These are phyloP conservation scores for Turnix velox DNA, from an alignment of 2,113 vertebrate species.

Conservation along the genomic window DNA sequence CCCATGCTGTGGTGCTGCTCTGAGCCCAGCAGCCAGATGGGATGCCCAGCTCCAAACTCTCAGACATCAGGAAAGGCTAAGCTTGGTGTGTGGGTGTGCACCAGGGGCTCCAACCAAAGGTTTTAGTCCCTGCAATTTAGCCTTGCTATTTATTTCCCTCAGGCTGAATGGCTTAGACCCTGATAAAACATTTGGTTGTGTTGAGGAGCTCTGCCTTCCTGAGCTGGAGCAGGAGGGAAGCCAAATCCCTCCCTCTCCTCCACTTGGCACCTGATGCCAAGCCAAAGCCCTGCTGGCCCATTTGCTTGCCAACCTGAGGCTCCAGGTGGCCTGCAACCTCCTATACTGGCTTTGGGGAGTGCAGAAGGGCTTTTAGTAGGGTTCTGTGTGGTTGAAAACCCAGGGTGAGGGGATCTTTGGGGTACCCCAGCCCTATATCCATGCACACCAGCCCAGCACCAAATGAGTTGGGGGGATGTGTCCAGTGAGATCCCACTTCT, in stretches of 20 bases:
- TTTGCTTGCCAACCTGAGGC: accelerated
- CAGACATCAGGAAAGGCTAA: background rate
- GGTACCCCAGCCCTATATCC: background rate
- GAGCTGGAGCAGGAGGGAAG: background rate
- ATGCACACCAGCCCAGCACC: background rate
- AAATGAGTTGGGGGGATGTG: too few relatives aligned
- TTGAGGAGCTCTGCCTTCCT: background rate
- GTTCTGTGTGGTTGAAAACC: background rate
- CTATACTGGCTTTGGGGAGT: accelerated
- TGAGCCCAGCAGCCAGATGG: background rate
- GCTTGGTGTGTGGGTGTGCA: accelerated
- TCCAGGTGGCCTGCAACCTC: background rate
- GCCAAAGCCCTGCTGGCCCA: background rate
- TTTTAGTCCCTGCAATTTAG: background rate
- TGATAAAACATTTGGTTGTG: accelerated
- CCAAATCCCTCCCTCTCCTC: background rate
- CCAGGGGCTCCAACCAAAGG: accelerated
- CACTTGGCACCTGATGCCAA: accelerated
- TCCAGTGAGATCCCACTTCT: accelerated
- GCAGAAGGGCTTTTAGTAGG: background rate
- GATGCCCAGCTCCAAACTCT: background rate
- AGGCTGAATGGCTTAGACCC: background rate
- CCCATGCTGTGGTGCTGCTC: accelerated
- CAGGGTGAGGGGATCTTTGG: accelerated
- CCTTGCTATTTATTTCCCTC: background rate